Evolutionary conservation across 2,113 vertebrate genomes (phyloP).

Genomic region (Paradisaea rubra): DNA sequence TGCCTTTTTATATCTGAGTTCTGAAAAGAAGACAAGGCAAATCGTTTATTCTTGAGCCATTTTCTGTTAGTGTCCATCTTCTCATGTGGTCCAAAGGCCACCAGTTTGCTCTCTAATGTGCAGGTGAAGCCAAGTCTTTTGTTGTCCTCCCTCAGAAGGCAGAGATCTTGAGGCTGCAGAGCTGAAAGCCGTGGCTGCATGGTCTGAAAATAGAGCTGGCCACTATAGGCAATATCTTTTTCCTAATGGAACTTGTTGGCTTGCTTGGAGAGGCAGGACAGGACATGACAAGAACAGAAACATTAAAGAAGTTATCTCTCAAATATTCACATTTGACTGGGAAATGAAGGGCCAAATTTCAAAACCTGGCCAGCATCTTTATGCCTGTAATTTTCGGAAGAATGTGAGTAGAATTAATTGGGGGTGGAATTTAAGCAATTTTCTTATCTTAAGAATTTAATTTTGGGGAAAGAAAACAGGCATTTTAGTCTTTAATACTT

Average conservation of each 20-base stretch:
- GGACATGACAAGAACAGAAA: background rate
- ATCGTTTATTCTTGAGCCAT: background rate
- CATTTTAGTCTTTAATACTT: background rate
- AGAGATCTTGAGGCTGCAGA: background rate
- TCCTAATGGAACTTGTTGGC: background rate
- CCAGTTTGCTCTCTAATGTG: background rate
- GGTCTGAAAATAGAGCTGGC: background rate
- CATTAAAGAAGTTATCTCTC: background rate
- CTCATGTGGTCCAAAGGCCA: background rate
- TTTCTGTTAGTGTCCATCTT: background rate
- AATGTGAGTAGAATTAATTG: slow-evolving; percentile 8
- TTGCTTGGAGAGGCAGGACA: background rate
- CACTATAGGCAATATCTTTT: background rate
- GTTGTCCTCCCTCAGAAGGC: background rate
- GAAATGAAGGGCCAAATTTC: slow-evolving; percentile 9
- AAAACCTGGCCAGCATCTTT: slow-evolving; percentile 3
- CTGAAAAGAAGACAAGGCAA: background rate
- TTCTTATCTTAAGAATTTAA: slow-evolving; percentile 3
- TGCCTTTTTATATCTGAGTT: background rate
- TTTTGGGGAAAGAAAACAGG: background rate
- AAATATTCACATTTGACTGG: slow-evolving; percentile 20
- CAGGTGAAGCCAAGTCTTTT: slow-evolving; percentile 6
- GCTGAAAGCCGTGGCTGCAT: background rate
- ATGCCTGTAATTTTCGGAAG: background rate
- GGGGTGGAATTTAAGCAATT: background rate